These are phyloP conservation scores for honey bee (Apis mellifera) DNA, from an alignment of 1,140 invertebrate genomes.

Conservation along the genomic window Amel_HAv3.1 CM009934.2:11447001-11447500, in stretches of 20 bases:
- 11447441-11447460: neutral
- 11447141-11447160: neutral
- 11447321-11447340: conserved; percentile 65
- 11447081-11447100: neutral
- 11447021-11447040: conserved; percentile 26
- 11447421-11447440: conserved; percentile 20
- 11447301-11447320: conserved; percentile 62
- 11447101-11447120: neutral
- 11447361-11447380: neutral
- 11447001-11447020: conserved; percentile 10
- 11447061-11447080: conserved; percentile 22
- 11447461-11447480: neutral
- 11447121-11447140: conserved; percentile 42
- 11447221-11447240: conserved; percentile 68
- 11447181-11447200: conserved; percentile 75
- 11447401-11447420: neutral
- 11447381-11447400: conserved; percentile 15
- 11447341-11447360: conserved; percentile 40
- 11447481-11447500: neutral
- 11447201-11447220: conserved; percentile 60
- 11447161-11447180: conserved; percentile 29
- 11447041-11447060: conserved; percentile 25
- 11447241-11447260: conserved; percentile 66
- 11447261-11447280: conserved; percentile 67
- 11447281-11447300: conserved; percentile 50